These are phyloP conservation scores for Helicolenus hilgendorfi DNA, from an alignment of 2,797 vertebrate species.

Conservation along the genomic window DNA sequence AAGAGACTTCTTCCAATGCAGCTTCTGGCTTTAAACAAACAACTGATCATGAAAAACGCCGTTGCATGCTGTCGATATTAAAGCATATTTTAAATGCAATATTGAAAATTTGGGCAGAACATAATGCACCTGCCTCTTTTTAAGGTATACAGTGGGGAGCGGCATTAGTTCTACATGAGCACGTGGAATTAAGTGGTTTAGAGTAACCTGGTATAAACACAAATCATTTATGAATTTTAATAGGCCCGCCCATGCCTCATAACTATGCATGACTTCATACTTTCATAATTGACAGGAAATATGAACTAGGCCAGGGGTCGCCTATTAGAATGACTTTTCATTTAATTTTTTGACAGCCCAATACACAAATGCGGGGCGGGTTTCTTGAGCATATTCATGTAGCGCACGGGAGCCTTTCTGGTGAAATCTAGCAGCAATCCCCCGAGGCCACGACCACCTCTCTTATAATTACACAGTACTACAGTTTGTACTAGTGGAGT, in stretches of 20 bases:
- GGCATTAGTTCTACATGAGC: constrained; percentile 89
- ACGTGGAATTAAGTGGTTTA: constrained; percentile 87
- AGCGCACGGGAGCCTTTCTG: constrained; percentile 86
- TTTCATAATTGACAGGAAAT: constrained; percentile 99
- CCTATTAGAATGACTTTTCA: constrained; percentile 99
- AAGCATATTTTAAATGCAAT: background rate
- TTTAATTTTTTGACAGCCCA: constrained; percentile 98
- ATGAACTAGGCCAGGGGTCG: constrained; percentile 98
- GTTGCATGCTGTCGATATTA: constrained; percentile 10
- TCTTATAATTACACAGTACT: constrained; percentile 86
- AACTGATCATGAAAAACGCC: constrained; percentile 53
- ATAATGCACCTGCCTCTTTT: constrained; percentile 53
- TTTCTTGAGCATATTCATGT: constrained; percentile 92
- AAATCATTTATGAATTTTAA: constrained; percentile 99
- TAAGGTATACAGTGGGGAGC: constrained; percentile 63
- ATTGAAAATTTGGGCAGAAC: constrained; percentile 26
- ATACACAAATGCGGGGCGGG: constrained; percentile 92
- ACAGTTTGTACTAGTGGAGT: constrained; percentile 64
- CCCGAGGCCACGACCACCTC: constrained; percentile 80
- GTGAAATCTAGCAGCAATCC: constrained; percentile 82
- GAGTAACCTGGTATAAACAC: constrained; percentile 92
- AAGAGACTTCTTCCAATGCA: constrained; percentile 68
- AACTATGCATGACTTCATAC: constrained; percentile 99
- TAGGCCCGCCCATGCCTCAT: constrained; percentile 96
- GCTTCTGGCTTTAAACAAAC: constrained; percentile 79